Base-by-base conservation (phyloP, 1,140 invertebrate species). In the Zeugodacus cucurbitae region DNA sequence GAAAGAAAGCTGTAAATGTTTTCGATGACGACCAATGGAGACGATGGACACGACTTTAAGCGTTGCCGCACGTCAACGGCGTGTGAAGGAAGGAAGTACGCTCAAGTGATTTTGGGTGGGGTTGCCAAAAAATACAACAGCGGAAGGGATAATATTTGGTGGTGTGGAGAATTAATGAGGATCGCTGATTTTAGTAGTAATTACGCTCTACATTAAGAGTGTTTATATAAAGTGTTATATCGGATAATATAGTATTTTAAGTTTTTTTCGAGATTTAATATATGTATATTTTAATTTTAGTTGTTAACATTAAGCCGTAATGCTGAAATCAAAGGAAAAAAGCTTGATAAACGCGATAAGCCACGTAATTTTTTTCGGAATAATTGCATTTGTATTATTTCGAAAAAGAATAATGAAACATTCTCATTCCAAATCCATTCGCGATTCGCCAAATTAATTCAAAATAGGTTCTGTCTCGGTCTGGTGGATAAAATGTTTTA, bases 31-130 rank as follows among this genome's bases (percentile, higher is more conserved):
- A 8, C 34, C 14, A 34, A 34, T 8, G 10, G 8, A 41, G 17
- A 6, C 74, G n/a, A 22, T 82, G 74, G 44, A n/a, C 22, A 29
- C 32, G 17, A 7, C 5, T n/a, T 41, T 32, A 29, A 41, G 4
- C 70, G 10, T 2, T 17, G 11, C 3, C 29, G 32, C 29, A 17
- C 29, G 17, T 32, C 10, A 34, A 67, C 70, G 70, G 4, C 74
- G 20, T 22, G 29, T 44, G 74, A 74, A 59, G 57, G 86, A 34
- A 67, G 87, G 87, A 87, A 87, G 20, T 54, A 87, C 34, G 87
- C 59, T 87, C 59, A 70, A 87, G 34, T 87, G 87, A 87, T 87
- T 87, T 70, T 26, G 17, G 10, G 54, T 20, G 20, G 32, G 29
- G 5, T 29, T 32, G 34, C 48, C 48, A 22, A 54, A 54, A 54